Percentiles rank a stretch among this genome's conserved stretches.
Evolutionary conservation across 2,888 invertebrate species (phyloP).

Genomic region (Drosophila subquinaria): DNA sequence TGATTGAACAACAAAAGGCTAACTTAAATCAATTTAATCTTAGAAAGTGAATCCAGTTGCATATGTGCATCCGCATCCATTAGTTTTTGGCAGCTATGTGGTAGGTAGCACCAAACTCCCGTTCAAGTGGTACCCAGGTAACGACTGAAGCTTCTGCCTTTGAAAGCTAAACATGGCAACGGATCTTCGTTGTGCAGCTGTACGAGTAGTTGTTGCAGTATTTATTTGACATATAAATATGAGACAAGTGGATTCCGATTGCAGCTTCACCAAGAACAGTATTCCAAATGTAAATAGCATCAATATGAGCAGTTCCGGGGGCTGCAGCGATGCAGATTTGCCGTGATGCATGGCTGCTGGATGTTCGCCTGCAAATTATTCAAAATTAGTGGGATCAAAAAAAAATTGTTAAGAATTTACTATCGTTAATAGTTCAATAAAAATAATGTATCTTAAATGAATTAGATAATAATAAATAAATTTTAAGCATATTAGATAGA

Average conservation of each 20-base stretch:
- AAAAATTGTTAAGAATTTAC: no score
- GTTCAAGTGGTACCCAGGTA: slow-evolving; percentile 9
- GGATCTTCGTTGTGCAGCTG: slow-evolving; percentile 6
- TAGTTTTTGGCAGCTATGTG: slow-evolving; percentile 57
- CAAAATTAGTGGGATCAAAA: neutral
- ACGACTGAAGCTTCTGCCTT: neutral
- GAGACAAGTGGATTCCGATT: slow-evolving; percentile 3
- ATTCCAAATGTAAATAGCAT: slow-evolving; percentile 74
- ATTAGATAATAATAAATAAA: no score
- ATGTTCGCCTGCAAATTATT: slow-evolving; percentile 89
- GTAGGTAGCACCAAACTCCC: slow-evolving; percentile 14
- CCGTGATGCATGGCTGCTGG: slow-evolving; percentile 95
- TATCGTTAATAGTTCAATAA: no score
- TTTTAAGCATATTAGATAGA: no score
- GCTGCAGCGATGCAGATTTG: slow-evolving; percentile 79
- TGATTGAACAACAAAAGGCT: neutral
- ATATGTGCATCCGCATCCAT: neutral
- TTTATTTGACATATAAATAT: slow-evolving; percentile 7
- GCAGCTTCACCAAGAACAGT: slow-evolving; percentile 62
- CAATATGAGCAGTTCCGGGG: slow-evolving; percentile 72
- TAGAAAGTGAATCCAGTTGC: neutral
- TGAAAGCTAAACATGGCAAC: neutral
- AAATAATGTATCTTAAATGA: no score
- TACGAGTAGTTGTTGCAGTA: slow-evolving; percentile 7
- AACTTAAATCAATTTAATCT: neutral